Evolutionary conservation across 2,888 invertebrate species (phyloP), one percentile per base, ranked within the genome.

Genomic region (Drepanosiphum platanoidis): DNA sequence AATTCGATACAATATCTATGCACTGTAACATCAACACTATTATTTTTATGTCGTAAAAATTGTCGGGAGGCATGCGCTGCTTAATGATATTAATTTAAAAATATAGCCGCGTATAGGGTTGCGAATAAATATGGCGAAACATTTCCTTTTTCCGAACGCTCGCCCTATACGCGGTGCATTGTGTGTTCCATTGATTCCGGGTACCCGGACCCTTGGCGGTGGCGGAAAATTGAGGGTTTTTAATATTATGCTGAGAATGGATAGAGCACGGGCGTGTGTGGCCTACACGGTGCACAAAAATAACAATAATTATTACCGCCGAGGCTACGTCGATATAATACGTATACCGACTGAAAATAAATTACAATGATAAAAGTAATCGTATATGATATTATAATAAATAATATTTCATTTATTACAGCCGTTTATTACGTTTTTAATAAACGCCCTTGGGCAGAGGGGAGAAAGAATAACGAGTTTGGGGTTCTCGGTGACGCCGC

Each of bases 101-200:
- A 52, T 3, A 52, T 22, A 18, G 22, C 22, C 52, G 18, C 13
- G 13, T 4, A 52, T 52, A 22, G 15, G 5, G 15, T 18, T n/a
- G n/a, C 27, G 1, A 7, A 32, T 66, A 66, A 18, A 66, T 30
- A 27, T 66, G 2, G 66, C 32, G 18, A 18, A 66, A 66, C 32
- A 5, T 66, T 34, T 13, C 15, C 18, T 32, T 32, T 58, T 22
- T 18, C 18, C 4, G 34, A 66, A 66, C 30, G 15, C 32, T 7
- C 74, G 15, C 32, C 64, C 39, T 7, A 9, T 42, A 15, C 3
- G 46, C 1, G 27, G 68, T 46, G 9, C 5, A 46, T 34, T 32
- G 46, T 32, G 46, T 79, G 68, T 34, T 68, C 68, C 34, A 80
- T 80, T 52, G 80, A 80, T 80, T 80, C 36, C 27, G 68, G 22